Evolutionary conservation across 2,888 invertebrate genomes (phyloP), one percentile per base, ranked within the genome.

Genomic region (Eugnorisma glareosa): DNA sequence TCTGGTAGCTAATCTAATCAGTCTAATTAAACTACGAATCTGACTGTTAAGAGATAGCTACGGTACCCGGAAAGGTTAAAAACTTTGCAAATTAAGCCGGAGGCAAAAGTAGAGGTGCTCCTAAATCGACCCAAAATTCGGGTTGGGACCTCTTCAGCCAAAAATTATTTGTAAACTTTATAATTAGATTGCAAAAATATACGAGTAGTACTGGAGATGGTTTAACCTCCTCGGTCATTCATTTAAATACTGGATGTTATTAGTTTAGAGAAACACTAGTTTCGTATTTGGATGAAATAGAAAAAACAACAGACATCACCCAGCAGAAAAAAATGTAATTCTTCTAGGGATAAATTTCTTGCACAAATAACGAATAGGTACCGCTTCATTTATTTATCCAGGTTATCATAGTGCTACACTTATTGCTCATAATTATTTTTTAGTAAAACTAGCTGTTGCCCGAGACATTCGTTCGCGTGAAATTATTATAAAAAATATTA

Each of bases 71-170:
- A 76, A 48, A 59, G 15, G 74, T 77, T 43, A 48, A 59, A 74
- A 74, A 82, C 75, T 77, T 77, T 74, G 45, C n/a, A 21, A 81
- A 74, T 82, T 18, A 28, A 48, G 48, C 75, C 48, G 4, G 18
- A 59, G 59, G 40, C 37, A 37, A 10, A 21, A 31, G 24, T 18
- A 31, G n/a, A 81, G n/a, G 24, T 21, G 11, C n/a, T 57, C 15
- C 15, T 21, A 11, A 40, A n/a, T 28, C 21, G 13, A 59, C 35
- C 59, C 28, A 24, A 74, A 82, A 51, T 28, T 75, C 51, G 10
- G 8, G n/a, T 21, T 40, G 11, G n/a, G 59, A 40, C 57, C 70
- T 70, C 37, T 70, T 40, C 31, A 74, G 59, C 8, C 35, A 24
- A 31, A 70, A 40, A 48, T 51, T 28, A 45, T 72, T 51, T 48